Base-by-base conservation (phyloP, 2,888 invertebrate genomes). In the Lycophotia porphyrea region DNA sequence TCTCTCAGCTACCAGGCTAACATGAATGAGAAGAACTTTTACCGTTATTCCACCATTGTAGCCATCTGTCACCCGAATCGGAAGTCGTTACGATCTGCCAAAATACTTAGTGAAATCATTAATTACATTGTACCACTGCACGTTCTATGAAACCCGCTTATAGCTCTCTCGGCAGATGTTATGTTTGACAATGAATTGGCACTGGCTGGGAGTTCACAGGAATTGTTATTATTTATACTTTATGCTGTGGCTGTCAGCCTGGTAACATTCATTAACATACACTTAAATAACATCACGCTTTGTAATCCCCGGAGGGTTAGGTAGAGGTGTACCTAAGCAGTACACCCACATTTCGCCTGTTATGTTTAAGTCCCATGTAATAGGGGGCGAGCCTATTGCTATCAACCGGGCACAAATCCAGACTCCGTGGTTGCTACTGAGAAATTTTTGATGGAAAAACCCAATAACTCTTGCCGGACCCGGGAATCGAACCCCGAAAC, bases 41-140 rank as follows among this genome's bases (percentile, higher is more conserved):
- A n/a, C 44, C 52, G 27, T 44, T n/a, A 52, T 21, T 42, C 47
- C 36, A 18, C 36, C 5, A 52, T 52, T 80, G 55, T 31, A 64
- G 55, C 67, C 78, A 68, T 79, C 80, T 74, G 80, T 79, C 80
- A 74, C 27, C 55, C 42, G 44, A 34, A 34, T 47, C 76, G 39
- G n/a, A 75, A 74, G 64, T 47, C 64, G 52, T 69, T 61, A 60
- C 36, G 36, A 60, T 65, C 52, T 82, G 67, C 72, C 72, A 82
- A 82, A 82, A 76, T 49, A 71, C 55, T 80, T 82, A 82, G 78
- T 52, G 47, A 34, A 55, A 65, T 31, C 64, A 82, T 80, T 77
- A 82, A 80, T 80, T 68, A 77, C 63, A 67, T 47, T 69, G 60
- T 55, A 66, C 36, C 24, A 52, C 47, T 39, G 44, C 52, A 60